Percentiles rank a stretch among this genome's conserved stretches.
Evolutionary conservation across 1,140 invertebrate genomes (phyloP).

Genomic region (Brevipalpus yothersi): DNA sequence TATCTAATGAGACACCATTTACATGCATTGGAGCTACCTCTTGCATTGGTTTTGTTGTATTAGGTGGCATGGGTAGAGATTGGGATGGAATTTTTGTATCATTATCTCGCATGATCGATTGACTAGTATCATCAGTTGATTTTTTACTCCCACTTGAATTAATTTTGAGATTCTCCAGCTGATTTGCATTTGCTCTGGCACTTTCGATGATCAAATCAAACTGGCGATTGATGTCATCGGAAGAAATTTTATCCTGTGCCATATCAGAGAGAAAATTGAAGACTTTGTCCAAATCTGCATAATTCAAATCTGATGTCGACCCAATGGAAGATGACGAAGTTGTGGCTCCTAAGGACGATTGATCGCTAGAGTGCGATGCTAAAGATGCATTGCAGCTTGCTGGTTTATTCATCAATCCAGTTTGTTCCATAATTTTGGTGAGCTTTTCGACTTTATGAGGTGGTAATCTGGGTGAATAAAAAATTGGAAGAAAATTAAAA

Average conservation of each 20-base stretch:
- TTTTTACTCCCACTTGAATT: neutral
- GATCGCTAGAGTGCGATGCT: neutral
- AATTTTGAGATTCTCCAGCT: constrained; percentile 4
- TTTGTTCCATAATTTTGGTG: constrained; percentile 42
- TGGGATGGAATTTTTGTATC: neutral
- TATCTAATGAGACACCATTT: neutral
- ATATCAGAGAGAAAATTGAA: constrained; percentile 74
- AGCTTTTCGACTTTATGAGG: constrained; percentile 46
- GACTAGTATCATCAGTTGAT: neutral
- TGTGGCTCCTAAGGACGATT: neutral
- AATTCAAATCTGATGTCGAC: constrained; percentile 2
- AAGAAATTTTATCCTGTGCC: constrained; percentile 22
- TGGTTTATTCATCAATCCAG: constrained; percentile 15
- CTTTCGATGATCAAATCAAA: constrained; percentile 58
- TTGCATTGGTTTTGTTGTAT: neutral
- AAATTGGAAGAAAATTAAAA: neutral
- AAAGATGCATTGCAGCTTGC: neutral
- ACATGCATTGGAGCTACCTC: neutral
- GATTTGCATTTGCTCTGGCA: constrained; percentile 24
- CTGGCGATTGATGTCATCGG: constrained; percentile 51
- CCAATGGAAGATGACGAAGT: neutral
- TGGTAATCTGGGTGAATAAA: constrained; percentile 29
- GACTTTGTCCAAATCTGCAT: constrained; percentile 65
- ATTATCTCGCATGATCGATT: neutral
- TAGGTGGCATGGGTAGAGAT: neutral